Percentiles rank a stretch among this genome's conserved stretches.
Conservation (phyloP, 1,140 invertebrate genomes). For the Drosophila sp. region DNA sequence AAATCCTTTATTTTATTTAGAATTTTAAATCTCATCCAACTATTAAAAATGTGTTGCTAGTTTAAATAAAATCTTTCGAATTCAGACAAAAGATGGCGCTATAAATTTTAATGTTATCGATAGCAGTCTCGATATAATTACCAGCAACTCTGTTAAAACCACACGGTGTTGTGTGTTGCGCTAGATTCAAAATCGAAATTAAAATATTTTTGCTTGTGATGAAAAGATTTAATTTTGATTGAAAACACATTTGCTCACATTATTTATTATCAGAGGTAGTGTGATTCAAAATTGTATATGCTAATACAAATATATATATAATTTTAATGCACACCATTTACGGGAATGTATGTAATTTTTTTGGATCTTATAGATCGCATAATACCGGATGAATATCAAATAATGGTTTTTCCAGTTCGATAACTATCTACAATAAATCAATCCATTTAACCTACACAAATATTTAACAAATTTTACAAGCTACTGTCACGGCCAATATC, state of each 20-base stretch:
- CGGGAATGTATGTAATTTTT: conserved; percentile 62
- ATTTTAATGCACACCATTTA: conserved; percentile 57
- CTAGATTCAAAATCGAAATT: conserved; percentile 13
- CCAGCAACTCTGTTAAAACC: neutral
- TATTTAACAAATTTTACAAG: conserved; percentile 56
- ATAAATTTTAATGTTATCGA: neutral
- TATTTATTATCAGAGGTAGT: conserved; percentile 52
- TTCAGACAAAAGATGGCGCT: too few relatives aligned
- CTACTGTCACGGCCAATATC: conserved; percentile 74
- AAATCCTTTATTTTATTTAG: too few relatives aligned
- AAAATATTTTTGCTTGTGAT: neutral
- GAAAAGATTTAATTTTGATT: conserved; percentile 15
- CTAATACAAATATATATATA: conserved; percentile 42
- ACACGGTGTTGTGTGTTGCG: neutral
- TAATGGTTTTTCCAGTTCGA: conserved; percentile 44
- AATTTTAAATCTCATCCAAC: too few relatives aligned
- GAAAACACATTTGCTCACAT: conserved; percentile 35
- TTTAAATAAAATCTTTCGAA: too few relatives aligned
- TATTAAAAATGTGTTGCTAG: too few relatives aligned
- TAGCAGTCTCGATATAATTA: neutral
- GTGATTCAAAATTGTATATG: conserved; percentile 53
- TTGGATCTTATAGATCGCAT: conserved; percentile 71
- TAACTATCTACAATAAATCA: conserved; percentile 38
- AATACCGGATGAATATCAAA: conserved; percentile 73
- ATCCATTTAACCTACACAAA: conserved; percentile 28